A percentile compares a stretch with the other conserved stretches of the same genome.
Evolutionary conservation across 2,888 invertebrate genomes (phyloP).

Genomic region (Xestobium rufovillosum): DNA sequence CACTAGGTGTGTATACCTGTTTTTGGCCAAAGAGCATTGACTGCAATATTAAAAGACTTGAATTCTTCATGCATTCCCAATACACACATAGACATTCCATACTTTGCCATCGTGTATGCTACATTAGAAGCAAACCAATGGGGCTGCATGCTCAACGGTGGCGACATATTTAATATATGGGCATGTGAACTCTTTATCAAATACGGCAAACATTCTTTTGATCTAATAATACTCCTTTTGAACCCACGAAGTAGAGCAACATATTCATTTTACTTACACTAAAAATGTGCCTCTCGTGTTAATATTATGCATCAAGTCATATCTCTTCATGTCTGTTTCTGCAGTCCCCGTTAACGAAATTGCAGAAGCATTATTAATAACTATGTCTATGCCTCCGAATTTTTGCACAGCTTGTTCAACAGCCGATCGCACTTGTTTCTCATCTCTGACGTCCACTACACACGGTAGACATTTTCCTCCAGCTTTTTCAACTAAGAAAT

Average conservation of each 20-base stretch:
- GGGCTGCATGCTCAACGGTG: conserved; percentile 83
- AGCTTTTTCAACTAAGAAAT: conserved; percentile 69
- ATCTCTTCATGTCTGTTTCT: conserved; percentile 89
- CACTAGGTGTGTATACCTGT: conserved; percentile 55
- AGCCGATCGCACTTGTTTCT: conserved; percentile 63
- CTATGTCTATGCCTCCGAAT: conserved; percentile 94
- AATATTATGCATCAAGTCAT: conserved; percentile 91
- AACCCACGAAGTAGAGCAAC: too few species aligned
- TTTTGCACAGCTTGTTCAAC: conserved; percentile 67
- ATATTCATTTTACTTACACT: conserved; percentile 67
- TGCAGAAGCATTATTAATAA: conserved; percentile 95
- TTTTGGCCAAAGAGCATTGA: conserved; percentile 94
- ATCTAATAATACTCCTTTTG: conserved; percentile 50
- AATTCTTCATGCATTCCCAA: conserved; percentile 96
- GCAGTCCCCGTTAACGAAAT: conserved; percentile 78
- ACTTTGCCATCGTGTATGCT: conserved; percentile 98
- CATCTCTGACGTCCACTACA: conserved; percentile 81
- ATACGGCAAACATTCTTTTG: conserved; percentile 82
- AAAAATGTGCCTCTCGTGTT: conserved; percentile 94
- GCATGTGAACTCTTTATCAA: conserved; percentile 81
- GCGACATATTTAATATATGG: conserved; percentile 92
- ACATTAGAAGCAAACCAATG: conserved; percentile 88
- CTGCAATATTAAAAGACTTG: conserved; percentile 71
- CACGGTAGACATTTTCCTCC: conserved; percentile 84
- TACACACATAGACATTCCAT: conserved; percentile 98